phyloP scores from a whole-genome alignment of 2,797 vertebrate genomes.

The Myiothlypis chrysogaster region DNA sequence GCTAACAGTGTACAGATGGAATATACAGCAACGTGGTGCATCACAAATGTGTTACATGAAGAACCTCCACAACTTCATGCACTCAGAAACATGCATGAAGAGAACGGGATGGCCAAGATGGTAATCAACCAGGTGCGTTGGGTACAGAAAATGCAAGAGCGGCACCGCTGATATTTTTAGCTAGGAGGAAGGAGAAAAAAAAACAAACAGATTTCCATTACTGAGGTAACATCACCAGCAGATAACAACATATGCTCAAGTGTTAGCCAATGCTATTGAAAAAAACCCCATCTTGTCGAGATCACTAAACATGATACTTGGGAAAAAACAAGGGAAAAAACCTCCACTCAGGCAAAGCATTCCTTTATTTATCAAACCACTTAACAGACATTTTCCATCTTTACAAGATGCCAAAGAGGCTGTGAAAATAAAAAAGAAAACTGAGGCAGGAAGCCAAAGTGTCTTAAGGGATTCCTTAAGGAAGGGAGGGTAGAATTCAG shows the following conservation, averaged over 20 bases:
- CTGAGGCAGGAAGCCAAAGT: not conserved
- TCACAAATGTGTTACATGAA: slow-evolving; percentile 71
- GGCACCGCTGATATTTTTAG: slow-evolving; percentile 73
- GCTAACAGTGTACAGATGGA: slow-evolving; percentile 83
- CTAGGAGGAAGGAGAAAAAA: slow-evolving; percentile 61
- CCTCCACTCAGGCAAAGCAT: not conserved
- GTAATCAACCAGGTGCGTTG: slow-evolving; percentile 71
- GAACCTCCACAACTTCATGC: slow-evolving; percentile 80
- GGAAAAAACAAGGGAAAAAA: not conserved
- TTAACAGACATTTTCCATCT: not conserved
- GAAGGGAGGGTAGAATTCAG: not conserved
- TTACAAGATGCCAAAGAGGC: not conserved
- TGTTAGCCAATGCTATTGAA: not conserved
- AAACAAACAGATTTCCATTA: slow-evolving; percentile 12
- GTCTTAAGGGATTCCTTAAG: not conserved
- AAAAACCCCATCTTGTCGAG: not conserved
- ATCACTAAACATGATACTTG: not conserved
- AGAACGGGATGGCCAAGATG: slow-evolving; percentile 68
- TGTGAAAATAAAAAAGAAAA: not conserved
- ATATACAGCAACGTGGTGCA: slow-evolving; percentile 70
- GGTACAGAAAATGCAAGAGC: slow-evolving; percentile 67
- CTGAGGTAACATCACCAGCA: not conserved
- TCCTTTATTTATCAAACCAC: slow-evolving; percentile 12
- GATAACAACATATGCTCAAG: not conserved
- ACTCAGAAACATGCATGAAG: slow-evolving; percentile 81